Base-by-base conservation (phyloP, 2,113 vertebrate species). In the Psephotus haematonotus region DNA sequence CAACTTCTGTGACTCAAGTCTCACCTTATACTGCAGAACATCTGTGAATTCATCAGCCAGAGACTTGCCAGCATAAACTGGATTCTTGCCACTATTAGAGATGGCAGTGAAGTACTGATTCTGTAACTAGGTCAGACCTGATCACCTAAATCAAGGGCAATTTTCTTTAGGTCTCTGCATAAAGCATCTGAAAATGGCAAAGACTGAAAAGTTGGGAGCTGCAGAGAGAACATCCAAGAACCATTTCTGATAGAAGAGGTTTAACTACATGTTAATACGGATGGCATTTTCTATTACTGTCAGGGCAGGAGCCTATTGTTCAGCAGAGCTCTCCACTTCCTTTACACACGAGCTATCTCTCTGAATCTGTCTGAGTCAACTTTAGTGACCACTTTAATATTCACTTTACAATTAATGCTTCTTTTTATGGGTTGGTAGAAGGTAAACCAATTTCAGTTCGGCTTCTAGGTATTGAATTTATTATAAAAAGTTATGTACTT, bases 401-500 rank as follows among this genome's bases (percentile, higher is more conserved):
- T 96, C 97, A 91, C 95, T 97, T 95, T 94, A 93, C 96, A 97
- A 97, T 97, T 97, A 97, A 97, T 96, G 92, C 85, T 86, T 93
- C 92, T 97, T 97, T 97, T 97, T 97, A 97, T 96, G 94, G 94
- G 95, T 93, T 91, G 74, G 92, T 94, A 90, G 96, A 97, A 97
- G 79, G 97, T 97, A 97, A 97, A 97, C 96, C 95, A 97, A 97
- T 97, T 97, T 97, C 95, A 95, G 88, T 91, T 95, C 52, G 0
- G 96, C 95, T 97, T 95, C 94, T 92, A 97, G 94, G 92, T 97
- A 97, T 94, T 97, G 96, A 97, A 97, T 97, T 97, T 97, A 97
- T 97, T 97, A 97, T 97, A 97, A 97, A 97, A 97, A 97, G 97
- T 97, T 97, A 97, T 95, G 88, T 97, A 97, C 96, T 97, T 97